Base-by-base conservation (phyloP, 2,888 invertebrate species). In the Schrankia costaestrigalis region DNA sequence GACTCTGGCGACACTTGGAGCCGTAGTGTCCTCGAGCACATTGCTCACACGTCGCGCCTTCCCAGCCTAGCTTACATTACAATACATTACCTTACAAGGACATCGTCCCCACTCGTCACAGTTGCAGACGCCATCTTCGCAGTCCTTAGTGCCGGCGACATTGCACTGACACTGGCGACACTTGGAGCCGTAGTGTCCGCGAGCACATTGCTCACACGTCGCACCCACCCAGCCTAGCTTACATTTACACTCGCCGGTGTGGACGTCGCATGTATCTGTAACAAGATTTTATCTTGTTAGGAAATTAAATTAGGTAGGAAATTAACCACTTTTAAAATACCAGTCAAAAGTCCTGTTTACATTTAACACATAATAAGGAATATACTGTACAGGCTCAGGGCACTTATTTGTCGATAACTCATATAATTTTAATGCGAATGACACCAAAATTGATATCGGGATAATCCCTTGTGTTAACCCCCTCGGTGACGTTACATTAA, bases 21-120 rank as follows among this genome's bases (percentile, higher is more conserved):
- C 96, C 96, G 87, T 93, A 97, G 85, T 94, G 95, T 0, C 98
- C 98, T 3, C 90, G 86, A 1, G 93, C 91, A 69, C 99, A 99
- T 22, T 86, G 79, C 57, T 95, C 92, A 80, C 99, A 99, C 43
- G 91, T 90, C 1, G 90, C 89, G 0, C 95, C 95, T 8, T 90
- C 83, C 82, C 92, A 96, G 1, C 95, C 96, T 11, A 90, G 80
- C n/a, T n/a, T n/a, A n/a, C n/a, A n/a, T n/a, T n/a, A n/a, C n/a
- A n/a, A n/a, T n/a, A n/a, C n/a, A n/a, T n/a, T n/a, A n/a, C n/a
- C n/a, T n/a, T n/a, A n/a, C n/a, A 98, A n/a, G 93, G 92, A 72
- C 97, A 98, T 53, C 93, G 91, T 1, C 97, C 97, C 30, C 80
- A 80, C 0, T 91, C 88, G 55, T 93, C 91, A 58, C 95, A 96